A percentile compares a stretch with the other conserved stretches of the same genome.
Conservation (phyloP, 2,797 vertebrate species). For the Eospalax fontanierii region DNA sequence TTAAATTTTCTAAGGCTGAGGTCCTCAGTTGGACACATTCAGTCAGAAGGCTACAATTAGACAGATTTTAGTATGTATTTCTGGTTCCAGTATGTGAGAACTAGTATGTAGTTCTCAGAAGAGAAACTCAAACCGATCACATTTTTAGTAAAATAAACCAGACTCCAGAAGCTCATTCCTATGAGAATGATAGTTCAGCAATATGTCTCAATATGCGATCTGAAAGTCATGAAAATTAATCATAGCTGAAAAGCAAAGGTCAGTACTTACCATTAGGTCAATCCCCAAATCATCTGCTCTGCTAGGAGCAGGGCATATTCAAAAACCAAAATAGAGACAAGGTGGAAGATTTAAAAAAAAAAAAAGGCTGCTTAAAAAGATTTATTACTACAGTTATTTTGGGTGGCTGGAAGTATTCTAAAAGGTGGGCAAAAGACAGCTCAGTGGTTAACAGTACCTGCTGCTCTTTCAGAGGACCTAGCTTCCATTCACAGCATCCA, state of each 20-base stretch:
- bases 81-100: background rate
- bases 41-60: background rate
- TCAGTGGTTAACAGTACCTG: no score
- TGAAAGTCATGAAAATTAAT: background rate
- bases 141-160: background rate
- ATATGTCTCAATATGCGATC: background rate
- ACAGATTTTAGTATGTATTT: background rate
- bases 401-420: background rate
- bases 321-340: conserved; percentile 17
- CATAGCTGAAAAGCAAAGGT: background rate
- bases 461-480: background rate
- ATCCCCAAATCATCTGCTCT: background rate
- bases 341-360: background rate
- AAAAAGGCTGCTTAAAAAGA: background rate
- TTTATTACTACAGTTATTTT: conserved; percentile 17
- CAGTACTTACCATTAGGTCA: background rate
- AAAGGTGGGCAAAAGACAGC: no score
- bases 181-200: background rate
- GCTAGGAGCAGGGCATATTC: background rate
- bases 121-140: background rate
- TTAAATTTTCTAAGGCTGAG: conserved; percentile 22
- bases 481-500: background rate
- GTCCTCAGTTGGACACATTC: background rate
- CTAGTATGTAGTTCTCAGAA: background rate
- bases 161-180: background rate